These are phyloP conservation scores for Sapayoa aenigma DNA, from an alignment of 2,113 vertebrate species.

Conservation along the genomic window DNA sequence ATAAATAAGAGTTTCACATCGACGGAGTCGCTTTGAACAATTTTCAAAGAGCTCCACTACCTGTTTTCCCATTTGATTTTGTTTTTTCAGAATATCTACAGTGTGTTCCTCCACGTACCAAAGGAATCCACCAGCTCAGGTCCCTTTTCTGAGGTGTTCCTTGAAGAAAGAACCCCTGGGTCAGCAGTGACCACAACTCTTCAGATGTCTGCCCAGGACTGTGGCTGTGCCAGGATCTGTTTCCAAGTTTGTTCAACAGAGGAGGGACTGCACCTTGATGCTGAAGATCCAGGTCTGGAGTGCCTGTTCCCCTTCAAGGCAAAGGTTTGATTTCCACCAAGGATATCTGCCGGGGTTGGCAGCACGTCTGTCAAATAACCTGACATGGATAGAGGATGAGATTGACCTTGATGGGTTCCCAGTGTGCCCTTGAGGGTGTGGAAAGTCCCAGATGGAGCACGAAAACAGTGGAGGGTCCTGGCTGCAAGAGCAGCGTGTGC, in stretches of 20 bases:
- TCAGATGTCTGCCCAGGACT: neutral
- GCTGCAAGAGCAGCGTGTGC: no score
- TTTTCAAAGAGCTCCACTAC: slow-evolving; percentile 51
- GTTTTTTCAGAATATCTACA: neutral
- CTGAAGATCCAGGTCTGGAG: neutral
- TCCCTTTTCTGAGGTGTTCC: neutral
- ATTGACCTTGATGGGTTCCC: no score
- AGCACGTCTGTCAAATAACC: no score
- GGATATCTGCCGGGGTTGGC: no score
- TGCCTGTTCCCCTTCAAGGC: neutral
- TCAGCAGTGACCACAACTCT: neutral
- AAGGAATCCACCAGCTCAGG: neutral
- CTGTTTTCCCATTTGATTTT: slow-evolving; percentile 17
- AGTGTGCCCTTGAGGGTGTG: no score
- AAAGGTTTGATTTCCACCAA: neutral
- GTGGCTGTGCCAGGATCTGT: neutral
- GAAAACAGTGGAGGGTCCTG: no score
- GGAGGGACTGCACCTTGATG: rapidly evolving
- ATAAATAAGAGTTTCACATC: slow-evolving; percentile 7
- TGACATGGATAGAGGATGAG: no score
- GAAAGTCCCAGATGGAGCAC: no score
- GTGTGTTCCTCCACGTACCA: neutral
- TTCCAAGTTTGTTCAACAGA: neutral
- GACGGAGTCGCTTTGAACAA: slow-evolving; percentile 44
- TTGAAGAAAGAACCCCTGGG: neutral